A percentile compares a stretch with the other conserved stretches of the same genome.
Conservation (phyloP, 2,888 invertebrate species). For the Diarsia mendica region DNA sequence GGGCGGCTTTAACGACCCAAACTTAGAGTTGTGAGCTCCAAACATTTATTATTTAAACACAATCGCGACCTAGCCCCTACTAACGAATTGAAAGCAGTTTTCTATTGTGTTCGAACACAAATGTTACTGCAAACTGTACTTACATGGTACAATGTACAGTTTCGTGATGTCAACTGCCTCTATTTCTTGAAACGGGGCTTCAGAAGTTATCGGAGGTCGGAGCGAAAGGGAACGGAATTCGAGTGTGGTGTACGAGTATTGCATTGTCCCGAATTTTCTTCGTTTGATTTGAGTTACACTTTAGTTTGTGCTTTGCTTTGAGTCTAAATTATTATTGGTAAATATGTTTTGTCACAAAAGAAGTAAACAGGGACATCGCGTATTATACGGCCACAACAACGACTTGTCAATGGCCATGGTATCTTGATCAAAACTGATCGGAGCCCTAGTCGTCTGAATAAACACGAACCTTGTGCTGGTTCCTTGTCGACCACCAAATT, state of each 20-base stretch:
- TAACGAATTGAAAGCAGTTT: slow-evolving; percentile 35
- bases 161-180: slow-evolving; percentile 7
- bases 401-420: not conserved
- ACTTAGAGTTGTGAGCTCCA: slow-evolving; percentile 72
- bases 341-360: not conserved
- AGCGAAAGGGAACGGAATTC: not conserved
- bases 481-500: not conserved
- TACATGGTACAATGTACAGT: slow-evolving; percentile 1
- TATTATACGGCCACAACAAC: not conserved
- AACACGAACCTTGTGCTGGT: too few relatives aligned
- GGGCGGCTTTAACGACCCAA: slow-evolving; percentile 75
- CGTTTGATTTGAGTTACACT: not conserved
- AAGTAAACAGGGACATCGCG: not conserved
- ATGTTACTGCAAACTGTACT: slow-evolving; percentile 2
- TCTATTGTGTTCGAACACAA: slow-evolving; percentile 38
- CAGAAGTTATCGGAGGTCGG: slow-evolving; percentile 22
- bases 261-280: not conserved
- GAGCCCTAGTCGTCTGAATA: not conserved
- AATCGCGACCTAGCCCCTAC: slow-evolving; percentile 67
- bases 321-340: too few relatives aligned
- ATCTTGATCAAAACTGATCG: not conserved
- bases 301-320: not conserved
- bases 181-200: slow-evolving; percentile 15
- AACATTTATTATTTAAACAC: slow-evolving; percentile 78
- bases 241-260: not conserved